Conservation (phyloP, 1,140 invertebrate genomes). For the Lutraria rhynchaena region DNA sequence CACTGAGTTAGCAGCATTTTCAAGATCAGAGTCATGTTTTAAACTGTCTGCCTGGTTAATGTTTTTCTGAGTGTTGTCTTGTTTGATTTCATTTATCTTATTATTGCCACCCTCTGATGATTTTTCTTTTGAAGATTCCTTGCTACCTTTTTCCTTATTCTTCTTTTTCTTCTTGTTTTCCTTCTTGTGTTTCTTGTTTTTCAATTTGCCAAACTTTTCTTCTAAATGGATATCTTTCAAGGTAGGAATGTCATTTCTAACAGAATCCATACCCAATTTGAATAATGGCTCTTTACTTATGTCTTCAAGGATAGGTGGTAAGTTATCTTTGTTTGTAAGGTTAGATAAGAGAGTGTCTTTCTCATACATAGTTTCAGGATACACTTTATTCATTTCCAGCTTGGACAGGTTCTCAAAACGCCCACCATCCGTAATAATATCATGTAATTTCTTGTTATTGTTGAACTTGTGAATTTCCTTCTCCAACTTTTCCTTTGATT, state of each 20-base stretch:
- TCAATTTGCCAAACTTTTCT: constrained; percentile 46
- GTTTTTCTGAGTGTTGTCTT: constrained; percentile 19
- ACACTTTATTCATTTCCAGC: constrained; percentile 42
- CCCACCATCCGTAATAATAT: constrained; percentile 44
- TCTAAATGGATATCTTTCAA: constrained; percentile 40
- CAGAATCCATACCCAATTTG: constrained; percentile 44
- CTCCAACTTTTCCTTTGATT: constrained; percentile 40
- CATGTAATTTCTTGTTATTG: constrained; percentile 49
- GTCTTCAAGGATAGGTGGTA: constrained; percentile 39
- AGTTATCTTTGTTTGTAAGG: constrained; percentile 55
- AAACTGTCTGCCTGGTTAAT: constrained; percentile 7
- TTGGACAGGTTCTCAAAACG: constrained; percentile 37
- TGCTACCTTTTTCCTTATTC: constrained; percentile 48
- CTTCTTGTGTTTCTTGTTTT: constrained; percentile 65
- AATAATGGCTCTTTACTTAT: constrained; percentile 57
- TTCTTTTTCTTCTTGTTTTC: constrained; percentile 65
- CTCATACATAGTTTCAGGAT: constrained; percentile 42
- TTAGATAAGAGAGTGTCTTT: constrained; percentile 50
- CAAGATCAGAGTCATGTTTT: constrained; percentile 41
- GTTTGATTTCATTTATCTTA: background rate
- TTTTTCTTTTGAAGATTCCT: constrained; percentile 31
- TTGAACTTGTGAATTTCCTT: constrained; percentile 38
- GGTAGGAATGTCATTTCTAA: constrained; percentile 51
- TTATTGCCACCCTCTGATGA: constrained; percentile 1
- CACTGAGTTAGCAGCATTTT: constrained; percentile 31